These are phyloP conservation scores for Xanthia togata DNA, from an alignment of 2,888 invertebrate species.

Conservation along the genomic window DNA sequence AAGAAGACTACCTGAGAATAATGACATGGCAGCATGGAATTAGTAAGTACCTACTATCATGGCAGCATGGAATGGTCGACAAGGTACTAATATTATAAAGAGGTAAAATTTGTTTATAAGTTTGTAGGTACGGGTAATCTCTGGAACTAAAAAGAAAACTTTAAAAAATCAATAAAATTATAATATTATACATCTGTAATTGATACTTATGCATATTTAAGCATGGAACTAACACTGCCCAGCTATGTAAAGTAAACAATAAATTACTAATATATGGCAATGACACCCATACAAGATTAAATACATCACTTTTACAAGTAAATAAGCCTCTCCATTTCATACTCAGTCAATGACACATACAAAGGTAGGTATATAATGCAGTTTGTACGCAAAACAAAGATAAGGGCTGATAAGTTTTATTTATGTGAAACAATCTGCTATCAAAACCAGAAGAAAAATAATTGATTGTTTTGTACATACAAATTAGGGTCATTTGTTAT, in stretches of 20 bases:
- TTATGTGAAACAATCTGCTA: conserved; percentile 69
- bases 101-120: too few species aligned
- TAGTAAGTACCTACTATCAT: too few species aligned
- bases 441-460: conserved; percentile 70
- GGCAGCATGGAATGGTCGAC: too few species aligned
- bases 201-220: neutral
- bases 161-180: neutral
- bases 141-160: neutral
- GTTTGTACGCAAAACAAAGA: conserved; percentile 65
- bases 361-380: conserved; percentile 62
- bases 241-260: conserved; percentile 39
- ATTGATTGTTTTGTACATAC: conserved; percentile 48
- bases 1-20: too few species aligned
- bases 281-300: conserved; percentile 13
- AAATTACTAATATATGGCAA: conserved; percentile 33
- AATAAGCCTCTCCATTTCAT: conserved; percentile 45
- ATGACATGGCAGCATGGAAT: too few species aligned
- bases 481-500: conserved; percentile 34
- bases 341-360: conserved; percentile 68
- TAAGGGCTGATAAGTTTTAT: conserved; percentile 73
- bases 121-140: too few species aligned
- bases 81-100: too few species aligned
- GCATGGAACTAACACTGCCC: conserved; percentile 18
- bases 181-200: conserved; percentile 4
- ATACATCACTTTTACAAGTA: conserved; percentile 35